Conservation (phyloP, 1,140 invertebrate genomes). For the Acromyrmex heyeri region DNA sequence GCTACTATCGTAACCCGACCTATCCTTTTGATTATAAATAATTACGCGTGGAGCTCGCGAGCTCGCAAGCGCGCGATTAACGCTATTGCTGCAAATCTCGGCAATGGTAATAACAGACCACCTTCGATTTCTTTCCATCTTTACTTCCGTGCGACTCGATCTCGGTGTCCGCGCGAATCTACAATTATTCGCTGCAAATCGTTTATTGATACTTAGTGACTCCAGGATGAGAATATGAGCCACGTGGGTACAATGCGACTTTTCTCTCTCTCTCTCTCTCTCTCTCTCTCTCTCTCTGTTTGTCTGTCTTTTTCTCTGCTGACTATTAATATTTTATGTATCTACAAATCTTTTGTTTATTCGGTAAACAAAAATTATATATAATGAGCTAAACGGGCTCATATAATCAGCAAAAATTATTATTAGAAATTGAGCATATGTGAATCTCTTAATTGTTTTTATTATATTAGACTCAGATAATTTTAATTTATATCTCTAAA, state of each 20-base stretch:
- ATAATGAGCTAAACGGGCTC: not conserved
- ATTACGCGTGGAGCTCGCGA: conserved; percentile 58
- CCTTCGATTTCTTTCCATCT: conserved; percentile 7
- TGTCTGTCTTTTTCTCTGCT: not conserved
- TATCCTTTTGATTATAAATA: conserved; percentile 67
- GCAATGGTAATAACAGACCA: conserved; percentile 48
- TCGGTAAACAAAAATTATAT: not conserved
- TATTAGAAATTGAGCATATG: not conserved
- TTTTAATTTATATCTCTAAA: not conserved
- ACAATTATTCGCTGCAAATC: conserved; percentile 46
- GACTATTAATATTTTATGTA: not conserved
- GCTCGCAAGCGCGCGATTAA: conserved; percentile 28
- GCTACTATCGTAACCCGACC: conserved; percentile 60
- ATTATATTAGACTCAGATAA: not conserved
- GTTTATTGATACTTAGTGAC: conserved; percentile 10
- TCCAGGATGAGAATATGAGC: not conserved
- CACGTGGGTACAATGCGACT: not conserved
- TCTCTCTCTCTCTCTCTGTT: no score
- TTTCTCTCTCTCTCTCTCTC: not conserved
- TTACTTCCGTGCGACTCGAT: conserved; percentile 31
- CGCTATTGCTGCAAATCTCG: conserved; percentile 28
- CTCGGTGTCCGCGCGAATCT: conserved; percentile 9
- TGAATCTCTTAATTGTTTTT: not conserved
- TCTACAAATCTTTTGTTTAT: not conserved
- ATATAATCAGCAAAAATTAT: not conserved